phyloP scores from a whole-genome alignment of 2,113 vertebrate species.

The Suncus etruscus region DNA sequence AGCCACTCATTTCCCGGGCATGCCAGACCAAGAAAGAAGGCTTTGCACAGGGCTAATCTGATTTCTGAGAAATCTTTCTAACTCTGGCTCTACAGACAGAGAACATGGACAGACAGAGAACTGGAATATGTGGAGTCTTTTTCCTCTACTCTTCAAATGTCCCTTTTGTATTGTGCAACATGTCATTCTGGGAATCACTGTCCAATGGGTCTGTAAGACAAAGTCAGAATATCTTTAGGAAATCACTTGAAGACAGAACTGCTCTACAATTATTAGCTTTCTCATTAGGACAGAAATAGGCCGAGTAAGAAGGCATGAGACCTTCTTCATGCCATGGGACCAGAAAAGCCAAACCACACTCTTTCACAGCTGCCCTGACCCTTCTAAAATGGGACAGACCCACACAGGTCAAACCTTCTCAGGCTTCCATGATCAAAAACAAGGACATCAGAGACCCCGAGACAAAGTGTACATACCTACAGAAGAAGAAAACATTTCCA shows the following conservation, averaged over 20 bases:
- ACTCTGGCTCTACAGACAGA: slow-evolving; percentile 10
- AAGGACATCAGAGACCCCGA: background rate
- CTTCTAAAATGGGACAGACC: background rate
- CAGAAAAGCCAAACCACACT: background rate
- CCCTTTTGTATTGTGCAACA: slow-evolving; percentile 12
- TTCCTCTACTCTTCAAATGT: background rate
- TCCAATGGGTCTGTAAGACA: slow-evolving; percentile 25
- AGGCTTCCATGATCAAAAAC: background rate
- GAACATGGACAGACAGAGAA: slow-evolving; percentile 35
- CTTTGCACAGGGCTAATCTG: background rate
- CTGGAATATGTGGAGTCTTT: fast-evolving
- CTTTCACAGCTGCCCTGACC: background rate
- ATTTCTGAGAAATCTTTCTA: slow-evolving; percentile 27
- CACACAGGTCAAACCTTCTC: background rate
- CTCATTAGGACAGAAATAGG: slow-evolving; percentile 58
- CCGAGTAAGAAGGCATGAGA: background rate
- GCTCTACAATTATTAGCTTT: slow-evolving; percentile 67
- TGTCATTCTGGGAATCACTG: slow-evolving; percentile 16
- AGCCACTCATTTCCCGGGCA: too few species aligned
- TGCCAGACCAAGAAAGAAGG: fast-evolving
- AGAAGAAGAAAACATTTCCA: background rate
- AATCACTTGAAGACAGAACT: slow-evolving; percentile 27
- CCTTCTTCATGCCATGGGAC: too few species aligned
- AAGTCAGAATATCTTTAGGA: slow-evolving; percentile 57
- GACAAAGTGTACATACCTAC: background rate